Evolutionary conservation across 2,113 vertebrate species (phyloP).

Genomic region (Lycaon pictus): DNA sequence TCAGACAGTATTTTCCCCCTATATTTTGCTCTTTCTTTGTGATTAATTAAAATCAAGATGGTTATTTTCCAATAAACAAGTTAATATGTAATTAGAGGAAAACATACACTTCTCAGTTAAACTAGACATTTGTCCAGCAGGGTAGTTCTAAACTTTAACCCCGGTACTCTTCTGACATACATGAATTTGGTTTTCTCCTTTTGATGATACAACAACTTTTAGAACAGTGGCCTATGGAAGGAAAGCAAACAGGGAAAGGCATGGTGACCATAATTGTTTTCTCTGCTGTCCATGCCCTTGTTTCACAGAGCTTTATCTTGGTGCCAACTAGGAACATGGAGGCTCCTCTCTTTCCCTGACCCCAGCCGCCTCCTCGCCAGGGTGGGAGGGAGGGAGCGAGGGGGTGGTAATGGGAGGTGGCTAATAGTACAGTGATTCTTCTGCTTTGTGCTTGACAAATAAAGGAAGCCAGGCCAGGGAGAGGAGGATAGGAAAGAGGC

Average conservation of each 20-base stretch:
- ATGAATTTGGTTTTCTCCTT: neutral
- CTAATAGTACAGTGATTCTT: neutral
- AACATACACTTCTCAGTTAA: neutral
- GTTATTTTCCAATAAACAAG: neutral
- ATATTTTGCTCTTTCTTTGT: neutral
- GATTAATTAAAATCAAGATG: neutral
- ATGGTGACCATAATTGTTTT: fast-evolving
- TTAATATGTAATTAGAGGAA: neutral
- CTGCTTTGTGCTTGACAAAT: too few species aligned
- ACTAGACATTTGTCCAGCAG: neutral
- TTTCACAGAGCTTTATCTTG: neutral
- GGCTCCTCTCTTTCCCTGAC: neutral
- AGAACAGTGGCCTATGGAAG: neutral
- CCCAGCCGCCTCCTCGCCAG: neutral
- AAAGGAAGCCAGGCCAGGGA: neutral
- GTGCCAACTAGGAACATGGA: neutral
- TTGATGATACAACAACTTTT: neutral
- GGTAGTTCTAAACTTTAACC: neutral
- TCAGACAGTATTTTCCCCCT: neutral
- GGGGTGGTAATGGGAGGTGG: neutral
- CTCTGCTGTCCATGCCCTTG: neutral
- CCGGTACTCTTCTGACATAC: neutral
- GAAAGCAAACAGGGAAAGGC: neutral
- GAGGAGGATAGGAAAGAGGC: neutral
- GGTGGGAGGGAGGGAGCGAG: neutral